Base-by-base conservation (phyloP, 2,797 vertebrate genomes). In the Aeoliscus strigatus region DNA sequence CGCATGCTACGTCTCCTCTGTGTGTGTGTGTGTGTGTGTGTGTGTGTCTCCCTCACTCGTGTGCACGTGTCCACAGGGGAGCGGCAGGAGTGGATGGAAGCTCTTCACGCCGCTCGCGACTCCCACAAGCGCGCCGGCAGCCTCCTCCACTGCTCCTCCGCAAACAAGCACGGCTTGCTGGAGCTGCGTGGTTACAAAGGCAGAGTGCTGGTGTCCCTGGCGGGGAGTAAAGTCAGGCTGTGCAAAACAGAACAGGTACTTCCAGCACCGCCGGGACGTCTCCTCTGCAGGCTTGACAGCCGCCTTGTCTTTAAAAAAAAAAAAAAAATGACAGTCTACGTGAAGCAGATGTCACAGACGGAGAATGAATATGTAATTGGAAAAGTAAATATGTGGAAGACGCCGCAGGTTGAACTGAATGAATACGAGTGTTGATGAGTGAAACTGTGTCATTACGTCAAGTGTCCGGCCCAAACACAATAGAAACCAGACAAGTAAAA, bases 191-290 rank as follows among this genome's bases (percentile, higher is more conserved):
- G 93, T 42, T 93, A 94, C 84, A 97, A 97, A 92, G 85, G 91
- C 78, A 94, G 89, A 89, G 87, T 96, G 74, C 91, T 91, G 80
- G 89, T 91, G 66, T 89, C 91, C 47, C 86, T 97, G 81, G 88
- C 80, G 85, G 92, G 93, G 61, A 91, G 83, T 74, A 92, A 88
- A 63, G 88, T 97, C 81, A 93, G 91, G 88, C 88, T 98, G 74
- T 94, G 92, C 87, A 97, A 97, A 91, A 94, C 90, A 60, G 92
- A 96, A 73, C 92, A 98, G 96, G 94, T 98, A 88, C 81, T 61
- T 53, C 39, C 39, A 41, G 15, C 75, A 55, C 77, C 48, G 13
- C 41, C 5, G 75, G 72, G 79, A 79, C 66, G 74, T 55, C 70
- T 63, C 72, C 61, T 65, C 66, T 29, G 17, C 51, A 59, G 65